Evolutionary conservation across 2,113 vertebrate genomes (phyloP).

Genomic region (Indicator indicator): DNA sequence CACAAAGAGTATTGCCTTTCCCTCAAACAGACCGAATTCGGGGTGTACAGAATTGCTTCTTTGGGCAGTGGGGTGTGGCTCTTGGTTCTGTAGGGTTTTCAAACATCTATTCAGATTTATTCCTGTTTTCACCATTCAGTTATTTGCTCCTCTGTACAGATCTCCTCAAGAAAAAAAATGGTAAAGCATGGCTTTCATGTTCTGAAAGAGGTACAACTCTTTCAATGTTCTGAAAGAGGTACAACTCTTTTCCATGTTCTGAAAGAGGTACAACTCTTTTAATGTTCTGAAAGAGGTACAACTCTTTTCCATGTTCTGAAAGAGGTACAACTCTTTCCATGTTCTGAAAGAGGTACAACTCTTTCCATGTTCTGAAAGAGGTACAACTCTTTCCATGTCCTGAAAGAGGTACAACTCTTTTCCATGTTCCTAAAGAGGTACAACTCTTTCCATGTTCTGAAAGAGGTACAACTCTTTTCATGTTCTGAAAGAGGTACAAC

Average conservation of each 20-base stretch:
- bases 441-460: not conserved
- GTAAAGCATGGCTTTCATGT: not conserved
- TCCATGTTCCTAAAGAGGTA: too few species aligned
- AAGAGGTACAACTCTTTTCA: too few species aligned
- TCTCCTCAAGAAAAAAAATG: not conserved
- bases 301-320: not conserved
- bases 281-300: too few species aligned
- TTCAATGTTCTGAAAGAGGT: too few species aligned
- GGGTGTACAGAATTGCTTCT: constrained; percentile 30
- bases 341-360: too few species aligned
- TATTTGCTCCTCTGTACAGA: constrained; percentile 35
- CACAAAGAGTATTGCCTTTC: constrained; percentile 27
- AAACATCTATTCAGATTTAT: constrained; percentile 46
- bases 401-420: not conserved
- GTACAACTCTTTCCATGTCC: not conserved
- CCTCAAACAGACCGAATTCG: constrained; percentile 45
- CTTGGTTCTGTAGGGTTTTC: constrained; percentile 54
- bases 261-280: too few species aligned
- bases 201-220: too few species aligned
- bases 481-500: too few species aligned
- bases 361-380: too few species aligned
- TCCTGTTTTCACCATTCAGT: constrained; percentile 23
- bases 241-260: too few species aligned
- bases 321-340: not conserved
- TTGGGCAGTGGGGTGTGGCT: constrained; percentile 14